Conservation (phyloP, 1,140 invertebrate species). For the Magallana gigas region DNA sequence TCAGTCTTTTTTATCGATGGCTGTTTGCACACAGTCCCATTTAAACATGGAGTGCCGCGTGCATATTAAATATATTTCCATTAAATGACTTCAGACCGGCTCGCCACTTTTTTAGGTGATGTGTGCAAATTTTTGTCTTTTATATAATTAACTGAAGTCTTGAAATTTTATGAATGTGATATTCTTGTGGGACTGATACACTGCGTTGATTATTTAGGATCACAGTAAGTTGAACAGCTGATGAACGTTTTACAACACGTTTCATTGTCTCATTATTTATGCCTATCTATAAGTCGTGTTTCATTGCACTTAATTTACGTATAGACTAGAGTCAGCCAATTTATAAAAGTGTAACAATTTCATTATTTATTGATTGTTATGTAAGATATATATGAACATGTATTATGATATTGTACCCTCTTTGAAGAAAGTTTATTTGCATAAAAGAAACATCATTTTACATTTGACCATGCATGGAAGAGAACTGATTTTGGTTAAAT, state of each 20-base stretch:
- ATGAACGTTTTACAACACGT: not conserved
- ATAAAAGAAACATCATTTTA: too few species aligned
- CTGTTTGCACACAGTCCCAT: slow-evolving; percentile 20
- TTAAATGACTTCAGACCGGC: not conserved
- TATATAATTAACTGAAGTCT: not conserved
- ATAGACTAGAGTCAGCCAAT: too few species aligned
- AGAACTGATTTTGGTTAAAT: too few species aligned
- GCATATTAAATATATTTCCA: slow-evolving; percentile 33
- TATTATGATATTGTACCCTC: too few species aligned
- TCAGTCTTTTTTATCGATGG: slow-evolving; percentile 2
- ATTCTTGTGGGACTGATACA: too few species aligned
- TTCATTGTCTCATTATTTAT: not conserved
- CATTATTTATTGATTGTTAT: too few species aligned
- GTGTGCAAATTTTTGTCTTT: slow-evolving; percentile 17
- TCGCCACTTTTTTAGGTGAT: not conserved
- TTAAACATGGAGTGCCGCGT: slow-evolving; percentile 8
- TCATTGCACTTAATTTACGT: too few species aligned
- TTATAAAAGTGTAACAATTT: too few species aligned
- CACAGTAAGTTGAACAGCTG: not conserved
- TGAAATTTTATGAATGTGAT: not conserved
- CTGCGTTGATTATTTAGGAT: not conserved
- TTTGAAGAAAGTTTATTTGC: too few species aligned
- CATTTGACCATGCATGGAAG: too few species aligned
- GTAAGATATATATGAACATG: too few species aligned
- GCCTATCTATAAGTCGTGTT: too few species aligned